A percentile compares a stretch with the other conserved stretches of the same genome.
Conservation (phyloP, 1,140 invertebrate genomes). For the Scaptodrosophila lebanonensis region DNA sequence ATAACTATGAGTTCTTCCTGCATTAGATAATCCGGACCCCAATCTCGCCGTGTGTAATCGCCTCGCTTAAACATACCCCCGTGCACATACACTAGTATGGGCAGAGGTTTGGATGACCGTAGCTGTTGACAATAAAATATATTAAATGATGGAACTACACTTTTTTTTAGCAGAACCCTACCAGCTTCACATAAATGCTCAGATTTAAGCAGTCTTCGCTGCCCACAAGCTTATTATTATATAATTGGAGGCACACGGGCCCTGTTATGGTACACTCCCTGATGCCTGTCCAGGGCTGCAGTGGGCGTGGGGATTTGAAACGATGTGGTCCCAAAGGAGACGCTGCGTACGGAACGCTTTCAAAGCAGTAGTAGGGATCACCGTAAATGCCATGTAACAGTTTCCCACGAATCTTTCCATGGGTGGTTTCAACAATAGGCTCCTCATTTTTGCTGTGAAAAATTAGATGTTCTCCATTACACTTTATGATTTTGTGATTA, state of each 20-base stretch:
- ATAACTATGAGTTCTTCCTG: conserved; percentile 77
- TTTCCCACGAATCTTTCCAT: conserved; percentile 16
- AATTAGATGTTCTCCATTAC: too few relatives aligned
- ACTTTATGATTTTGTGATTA: too few relatives aligned
- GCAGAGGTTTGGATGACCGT: conserved; percentile 27
- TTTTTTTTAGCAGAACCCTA: conserved; percentile 14
- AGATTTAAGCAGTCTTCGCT: conserved; percentile 30
- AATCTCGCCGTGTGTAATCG: conserved; percentile 42
- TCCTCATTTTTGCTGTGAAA: too few relatives aligned
- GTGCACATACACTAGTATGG: conserved; percentile 84
- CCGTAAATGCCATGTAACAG: conserved; percentile 14
- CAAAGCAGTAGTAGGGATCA: conserved; percentile 15
- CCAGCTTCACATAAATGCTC: conserved; percentile 9
- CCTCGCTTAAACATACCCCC: conserved; percentile 81
- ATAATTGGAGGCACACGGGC: conserved; percentile 3
- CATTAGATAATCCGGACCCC: conserved; percentile 79
- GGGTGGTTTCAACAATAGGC: conserved; percentile 5
- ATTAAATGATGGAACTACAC: background rate
- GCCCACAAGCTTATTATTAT: background rate
- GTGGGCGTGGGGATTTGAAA: conserved; percentile 77
- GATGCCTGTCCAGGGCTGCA: background rate
- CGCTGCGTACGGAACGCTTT: conserved; percentile 73
- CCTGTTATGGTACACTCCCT: conserved; percentile 10
- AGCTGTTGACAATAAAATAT: too few relatives aligned
- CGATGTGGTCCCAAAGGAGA: conserved; percentile 81